Evolutionary conservation across 1,140 invertebrate species (phyloP).

Genomic region (Batillaria attramentaria): DNA sequence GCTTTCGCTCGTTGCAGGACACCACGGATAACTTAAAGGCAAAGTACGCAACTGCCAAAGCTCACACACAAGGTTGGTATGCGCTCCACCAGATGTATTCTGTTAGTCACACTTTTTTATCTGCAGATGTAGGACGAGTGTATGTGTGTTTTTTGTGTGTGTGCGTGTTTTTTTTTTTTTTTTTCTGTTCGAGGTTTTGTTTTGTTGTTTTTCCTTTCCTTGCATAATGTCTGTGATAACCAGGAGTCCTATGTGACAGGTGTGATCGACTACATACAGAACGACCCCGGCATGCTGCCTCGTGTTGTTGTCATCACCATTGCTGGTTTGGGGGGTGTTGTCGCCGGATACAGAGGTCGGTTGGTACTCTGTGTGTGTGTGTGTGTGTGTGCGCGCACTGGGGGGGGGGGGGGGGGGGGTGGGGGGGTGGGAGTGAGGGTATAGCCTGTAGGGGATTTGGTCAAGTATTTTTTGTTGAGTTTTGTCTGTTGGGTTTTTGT

Average conservation of each 20-base stretch:
- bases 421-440: background rate
- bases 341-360: conserved; percentile 59
- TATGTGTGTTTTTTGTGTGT: too few relatives aligned
- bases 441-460: background rate
- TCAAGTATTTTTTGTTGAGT: background rate
- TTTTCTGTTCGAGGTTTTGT: background rate
- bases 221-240: background rate
- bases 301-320: conserved; percentile 62
- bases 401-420: background rate
- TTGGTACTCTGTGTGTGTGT: background rate
- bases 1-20: conserved; percentile 34
- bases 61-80: conserved; percentile 44
- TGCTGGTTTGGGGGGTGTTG: conserved; percentile 64
- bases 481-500: background rate
- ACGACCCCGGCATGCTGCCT: conserved; percentile 62
- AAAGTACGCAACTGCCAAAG: conserved; percentile 46
- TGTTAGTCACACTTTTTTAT: background rate
- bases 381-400: background rate
- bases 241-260: conserved; percentile 39
- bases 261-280: conserved; percentile 57
- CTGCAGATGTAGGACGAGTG: background rate
- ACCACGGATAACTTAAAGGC: conserved; percentile 41
- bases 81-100: too few relatives aligned
- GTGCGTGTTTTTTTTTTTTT: too few relatives aligned
- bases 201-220: background rate